Conservation (phyloP, 30 jellyfish, hydroid and myxozoan species). For the Phacellophora camtschatica region DNA sequence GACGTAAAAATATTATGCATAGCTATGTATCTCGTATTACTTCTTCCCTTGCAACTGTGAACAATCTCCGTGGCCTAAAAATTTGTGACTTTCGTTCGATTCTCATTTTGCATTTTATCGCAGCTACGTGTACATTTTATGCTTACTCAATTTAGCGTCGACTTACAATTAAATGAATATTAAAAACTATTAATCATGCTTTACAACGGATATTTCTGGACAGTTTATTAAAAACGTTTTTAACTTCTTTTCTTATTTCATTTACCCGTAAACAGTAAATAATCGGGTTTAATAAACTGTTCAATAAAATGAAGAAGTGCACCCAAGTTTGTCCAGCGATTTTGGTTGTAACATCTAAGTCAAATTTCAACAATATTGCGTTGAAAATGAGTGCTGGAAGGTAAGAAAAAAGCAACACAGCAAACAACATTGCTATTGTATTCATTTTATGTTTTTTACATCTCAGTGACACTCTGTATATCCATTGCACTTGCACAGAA, state of each 20-base stretch:
- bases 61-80: too few species aligned
- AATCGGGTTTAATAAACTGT: constrained; percentile 34
- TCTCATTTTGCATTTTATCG: too few species aligned
- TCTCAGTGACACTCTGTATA: neutral
- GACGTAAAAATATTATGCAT: too few species aligned
- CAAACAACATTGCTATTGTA: constrained; percentile 1
- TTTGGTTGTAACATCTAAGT: neutral
- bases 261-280: constrained; percentile 36
- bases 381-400: constrained; percentile 8
- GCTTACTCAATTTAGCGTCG: too few species aligned
- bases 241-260: neutral
- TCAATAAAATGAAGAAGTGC: neutral
- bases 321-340: neutral
- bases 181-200: too few species aligned
- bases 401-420: constrained; percentile 2
- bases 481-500: neutral
- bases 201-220: too few species aligned
- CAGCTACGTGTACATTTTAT: too few species aligned
- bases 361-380: neutral
- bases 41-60: too few species aligned
- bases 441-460: neutral
- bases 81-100: too few species aligned
- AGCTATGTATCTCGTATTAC: too few species aligned
- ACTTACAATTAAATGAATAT: too few species aligned
- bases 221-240: too few species aligned